Evolutionary conservation across 1,140 invertebrate species (phyloP).

Genomic region (Drosophila repleta): DNA sequence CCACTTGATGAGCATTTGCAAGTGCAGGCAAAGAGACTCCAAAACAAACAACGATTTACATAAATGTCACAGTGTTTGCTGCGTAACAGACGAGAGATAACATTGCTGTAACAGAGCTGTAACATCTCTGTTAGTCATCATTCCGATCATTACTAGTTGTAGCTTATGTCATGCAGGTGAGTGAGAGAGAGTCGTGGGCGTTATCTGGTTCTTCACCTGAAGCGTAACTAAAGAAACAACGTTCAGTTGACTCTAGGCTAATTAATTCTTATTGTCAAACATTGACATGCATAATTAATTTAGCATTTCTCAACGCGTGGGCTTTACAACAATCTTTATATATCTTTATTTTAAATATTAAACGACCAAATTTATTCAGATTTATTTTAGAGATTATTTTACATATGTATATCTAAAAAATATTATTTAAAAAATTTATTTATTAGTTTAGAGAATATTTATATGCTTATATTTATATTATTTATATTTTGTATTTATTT

Average conservation of each 20-base stretch:
- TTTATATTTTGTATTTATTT: no score
- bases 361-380: no score
- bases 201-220: constrained; percentile 14
- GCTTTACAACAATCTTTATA: constrained; percentile 6
- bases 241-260: constrained; percentile 39
- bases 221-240: constrained; percentile 8
- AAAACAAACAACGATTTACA: constrained; percentile 1
- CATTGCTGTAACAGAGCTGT: neutral
- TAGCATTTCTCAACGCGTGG: constrained; percentile 51
- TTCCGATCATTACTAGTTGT: neutral
- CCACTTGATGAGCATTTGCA: constrained; percentile 19
- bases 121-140: constrained; percentile 2
- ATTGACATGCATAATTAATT: constrained; percentile 62
- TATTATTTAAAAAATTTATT: no score
- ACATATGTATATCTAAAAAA: no score
- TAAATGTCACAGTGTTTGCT: neutral
- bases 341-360: no score
- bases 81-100: constrained; percentile 2
- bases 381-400: no score
- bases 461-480: no score
- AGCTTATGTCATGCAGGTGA: constrained; percentile 29
- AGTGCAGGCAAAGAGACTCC: neutral
- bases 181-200: constrained; percentile 23
- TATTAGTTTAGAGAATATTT: no score
- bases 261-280: constrained; percentile 64